Evolutionary conservation across 1,140 invertebrate genomes (phyloP).

Genomic region (Asobara japonica): DNA sequence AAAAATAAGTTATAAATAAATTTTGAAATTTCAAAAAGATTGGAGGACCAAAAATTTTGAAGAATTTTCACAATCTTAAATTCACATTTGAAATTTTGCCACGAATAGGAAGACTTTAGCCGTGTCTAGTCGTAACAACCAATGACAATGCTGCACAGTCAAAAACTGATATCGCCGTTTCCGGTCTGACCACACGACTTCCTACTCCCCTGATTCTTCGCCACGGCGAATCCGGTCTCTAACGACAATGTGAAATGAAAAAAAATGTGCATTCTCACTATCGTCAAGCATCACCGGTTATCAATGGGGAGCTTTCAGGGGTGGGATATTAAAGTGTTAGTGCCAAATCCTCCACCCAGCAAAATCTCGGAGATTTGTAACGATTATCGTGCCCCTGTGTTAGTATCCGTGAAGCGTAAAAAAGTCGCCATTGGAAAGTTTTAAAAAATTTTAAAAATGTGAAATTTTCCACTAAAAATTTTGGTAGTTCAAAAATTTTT

Average conservation of each 20-base stretch:
- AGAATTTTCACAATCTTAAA: too few relatives aligned
- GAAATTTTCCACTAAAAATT: too few relatives aligned
- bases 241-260: background rate
- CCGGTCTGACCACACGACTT: background rate
- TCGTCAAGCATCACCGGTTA: constrained; percentile 4
- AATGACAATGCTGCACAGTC: background rate
- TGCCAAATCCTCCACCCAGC: background rate
- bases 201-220: background rate
- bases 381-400: background rate
- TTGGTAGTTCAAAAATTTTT: too few relatives aligned
- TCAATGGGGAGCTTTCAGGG: background rate
- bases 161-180: background rate
- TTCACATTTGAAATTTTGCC: too few relatives aligned
- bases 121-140: too few relatives aligned
- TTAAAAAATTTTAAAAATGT: too few relatives aligned
- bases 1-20: too few relatives aligned
- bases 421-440: too few relatives aligned
- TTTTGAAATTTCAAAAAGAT: too few relatives aligned
- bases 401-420: background rate
- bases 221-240: background rate
- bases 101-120: too few relatives aligned
- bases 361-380: constrained; percentile 11
- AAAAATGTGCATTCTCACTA: background rate
- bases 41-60: too few relatives aligned
- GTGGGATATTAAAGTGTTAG: constrained; percentile 10